Conservation (phyloP, 2,113 vertebrate genomes). For the Rafetus swinhoei region DNA sequence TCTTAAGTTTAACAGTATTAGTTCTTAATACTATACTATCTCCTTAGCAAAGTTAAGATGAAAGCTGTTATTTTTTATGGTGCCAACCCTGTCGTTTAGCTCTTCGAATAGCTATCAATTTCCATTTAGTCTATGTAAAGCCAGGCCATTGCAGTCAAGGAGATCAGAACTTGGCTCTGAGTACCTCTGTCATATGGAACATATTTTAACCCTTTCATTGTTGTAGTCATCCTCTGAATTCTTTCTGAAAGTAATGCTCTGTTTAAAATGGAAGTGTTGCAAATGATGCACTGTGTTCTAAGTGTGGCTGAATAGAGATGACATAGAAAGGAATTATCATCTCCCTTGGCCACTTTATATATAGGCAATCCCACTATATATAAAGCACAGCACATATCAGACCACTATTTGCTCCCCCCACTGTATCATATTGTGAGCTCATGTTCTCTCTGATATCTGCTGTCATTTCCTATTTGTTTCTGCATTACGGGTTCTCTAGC, state of each 20-base stretch:
- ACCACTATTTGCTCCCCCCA: background rate
- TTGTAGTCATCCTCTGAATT: background rate
- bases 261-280: background rate
- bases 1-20: background rate
- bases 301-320: background rate
- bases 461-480: background rate
- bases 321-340: background rate
- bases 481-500: background rate
- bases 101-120: conserved; percentile 18
- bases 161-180: background rate
- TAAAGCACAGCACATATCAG: background rate
- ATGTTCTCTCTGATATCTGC: background rate
- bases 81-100: background rate
- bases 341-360: background rate
- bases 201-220: background rate
- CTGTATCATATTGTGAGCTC: background rate
- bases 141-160: background rate
- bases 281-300: background rate
- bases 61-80: background rate
- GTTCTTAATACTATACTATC: background rate
- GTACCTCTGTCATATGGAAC: background rate
- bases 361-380: background rate
- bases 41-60: background rate
- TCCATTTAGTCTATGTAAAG: background rate
- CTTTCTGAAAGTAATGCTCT: background rate